These are phyloP conservation scores for Metellina segmentata DNA, from an alignment of 2,888 invertebrate species.

Conservation along the genomic window DNA sequence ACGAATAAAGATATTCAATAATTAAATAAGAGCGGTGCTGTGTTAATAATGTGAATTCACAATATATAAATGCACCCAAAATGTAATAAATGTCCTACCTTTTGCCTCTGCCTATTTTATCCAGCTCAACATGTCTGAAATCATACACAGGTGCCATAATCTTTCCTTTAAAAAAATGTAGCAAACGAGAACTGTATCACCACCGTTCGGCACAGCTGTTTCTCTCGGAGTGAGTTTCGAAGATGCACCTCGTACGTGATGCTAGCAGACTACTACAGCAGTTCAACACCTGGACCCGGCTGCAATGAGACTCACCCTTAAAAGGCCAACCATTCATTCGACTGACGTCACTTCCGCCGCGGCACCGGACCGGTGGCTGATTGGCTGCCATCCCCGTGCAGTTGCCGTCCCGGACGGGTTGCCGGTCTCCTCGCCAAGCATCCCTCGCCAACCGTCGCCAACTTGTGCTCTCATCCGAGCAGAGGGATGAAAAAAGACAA, in stretches of 20 bases:
- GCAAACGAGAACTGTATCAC: neutral
- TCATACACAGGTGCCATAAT: conserved; percentile 76
- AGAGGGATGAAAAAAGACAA: neutral
- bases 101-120: conserved; percentile 75
- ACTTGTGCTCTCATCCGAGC: neutral
- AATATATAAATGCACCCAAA: too few relatives aligned
- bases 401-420: conserved; percentile 44
- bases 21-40: too few relatives aligned
- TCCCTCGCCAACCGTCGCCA: neutral
- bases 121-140: conserved; percentile 75
- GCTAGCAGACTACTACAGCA: conserved; percentile 32
- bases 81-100: conserved; percentile 40
- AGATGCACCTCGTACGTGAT: neutral
- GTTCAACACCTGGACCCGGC: conserved; percentile 62
- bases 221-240: conserved; percentile 3
- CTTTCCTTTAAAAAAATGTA: conserved; percentile 15
- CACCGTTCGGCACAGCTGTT: conserved; percentile 40
- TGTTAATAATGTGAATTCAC: too few relatives aligned
- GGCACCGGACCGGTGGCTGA: conserved; percentile 31
- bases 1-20: too few relatives aligned
- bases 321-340: conserved; percentile 70
- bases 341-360: conserved; percentile 71
- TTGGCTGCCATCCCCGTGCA: conserved; percentile 49
- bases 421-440: conserved; percentile 14
- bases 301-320: conserved; percentile 73